These are phyloP conservation scores for Drosophila meridiana DNA, from an alignment of 2,888 invertebrate genomes.

Conservation along the genomic window DNA sequence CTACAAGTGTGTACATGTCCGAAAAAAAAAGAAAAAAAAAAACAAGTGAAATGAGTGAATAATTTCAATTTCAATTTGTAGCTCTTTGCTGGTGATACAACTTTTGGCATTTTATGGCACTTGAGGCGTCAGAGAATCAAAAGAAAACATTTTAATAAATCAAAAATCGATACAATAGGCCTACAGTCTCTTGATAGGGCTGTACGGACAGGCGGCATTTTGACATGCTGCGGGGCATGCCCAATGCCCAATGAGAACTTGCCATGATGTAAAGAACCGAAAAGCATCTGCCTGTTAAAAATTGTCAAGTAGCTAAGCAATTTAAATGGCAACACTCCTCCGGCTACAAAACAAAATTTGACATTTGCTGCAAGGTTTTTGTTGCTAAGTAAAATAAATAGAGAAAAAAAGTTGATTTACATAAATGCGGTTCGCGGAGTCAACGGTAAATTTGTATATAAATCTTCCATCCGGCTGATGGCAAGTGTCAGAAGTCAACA, in stretches of 20 bases:
- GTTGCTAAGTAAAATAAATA: conserved; percentile 15
- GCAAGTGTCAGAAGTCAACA: conserved; percentile 80
- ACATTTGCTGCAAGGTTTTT: conserved; percentile 66
- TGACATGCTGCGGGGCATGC: conserved; percentile 22
- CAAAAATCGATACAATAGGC: conserved; percentile 43
- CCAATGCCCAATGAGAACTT: conserved; percentile 11
- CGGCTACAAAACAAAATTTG: conserved; percentile 41
- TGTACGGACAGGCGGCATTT: conserved; percentile 49
- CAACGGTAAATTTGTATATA: conserved; percentile 55
- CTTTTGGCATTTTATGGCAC: conserved; percentile 41
- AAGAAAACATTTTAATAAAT: conserved; percentile 72
- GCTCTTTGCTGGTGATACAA: background rate
- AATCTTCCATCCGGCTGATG: conserved; percentile 64
- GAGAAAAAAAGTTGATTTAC: conserved; percentile 47
- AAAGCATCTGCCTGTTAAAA: conserved; percentile 39
- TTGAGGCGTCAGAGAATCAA: conserved; percentile 61
- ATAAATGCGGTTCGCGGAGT: conserved; percentile 47
- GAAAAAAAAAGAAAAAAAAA: background rate
- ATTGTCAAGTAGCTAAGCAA: conserved; percentile 35
- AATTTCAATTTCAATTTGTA: conserved; percentile 33
- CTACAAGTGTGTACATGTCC: conserved; percentile 42
- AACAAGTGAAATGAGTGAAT: conserved; percentile 40
- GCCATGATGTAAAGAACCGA: conserved; percentile 10
- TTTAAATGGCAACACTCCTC: conserved; percentile 67
- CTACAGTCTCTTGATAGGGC: conserved; percentile 30